phyloP scores from a whole-genome alignment of 2,113 vertebrate genomes.

The Mastomys natalensis region DNA sequence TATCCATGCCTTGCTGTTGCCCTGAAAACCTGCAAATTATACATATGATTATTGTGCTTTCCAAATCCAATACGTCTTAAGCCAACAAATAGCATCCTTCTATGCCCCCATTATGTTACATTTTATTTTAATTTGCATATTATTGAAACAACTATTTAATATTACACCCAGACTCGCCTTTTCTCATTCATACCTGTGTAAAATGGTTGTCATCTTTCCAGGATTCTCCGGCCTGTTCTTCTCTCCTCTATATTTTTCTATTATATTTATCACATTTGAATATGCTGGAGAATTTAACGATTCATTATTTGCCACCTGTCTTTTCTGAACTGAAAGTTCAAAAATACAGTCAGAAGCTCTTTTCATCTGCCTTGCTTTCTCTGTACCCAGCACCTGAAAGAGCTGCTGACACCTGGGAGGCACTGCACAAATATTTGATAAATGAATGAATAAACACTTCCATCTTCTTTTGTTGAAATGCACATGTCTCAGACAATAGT shows the following conservation, averaged over 20 bases:
- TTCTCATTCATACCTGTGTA: background rate
- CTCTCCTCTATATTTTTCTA: background rate
- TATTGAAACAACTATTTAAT: background rate
- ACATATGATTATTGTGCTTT: background rate
- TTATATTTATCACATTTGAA: background rate
- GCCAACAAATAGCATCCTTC: background rate
- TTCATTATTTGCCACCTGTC: background rate
- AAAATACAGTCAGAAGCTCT: conserved; percentile 5
- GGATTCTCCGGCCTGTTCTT: rapidly evolving
- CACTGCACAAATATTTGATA: conserved; percentile 3
- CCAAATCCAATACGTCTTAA: background rate
- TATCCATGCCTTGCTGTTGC: background rate
- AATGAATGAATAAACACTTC: conserved; percentile 34
- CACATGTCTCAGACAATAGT: background rate
- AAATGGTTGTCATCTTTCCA: background rate
- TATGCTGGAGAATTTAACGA: background rate
- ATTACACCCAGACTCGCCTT: background rate
- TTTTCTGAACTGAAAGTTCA: background rate
- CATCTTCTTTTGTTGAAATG: conserved; percentile 28
- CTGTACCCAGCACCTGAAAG: background rate
- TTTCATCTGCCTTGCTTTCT: background rate
- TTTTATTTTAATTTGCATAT: background rate
- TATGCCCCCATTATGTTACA: background rate
- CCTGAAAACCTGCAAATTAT: background rate
- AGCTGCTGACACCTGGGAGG: conserved; percentile 11